Evolutionary conservation across 2,888 invertebrate species (phyloP).

Genomic region (Drosophila vallismaia): DNA sequence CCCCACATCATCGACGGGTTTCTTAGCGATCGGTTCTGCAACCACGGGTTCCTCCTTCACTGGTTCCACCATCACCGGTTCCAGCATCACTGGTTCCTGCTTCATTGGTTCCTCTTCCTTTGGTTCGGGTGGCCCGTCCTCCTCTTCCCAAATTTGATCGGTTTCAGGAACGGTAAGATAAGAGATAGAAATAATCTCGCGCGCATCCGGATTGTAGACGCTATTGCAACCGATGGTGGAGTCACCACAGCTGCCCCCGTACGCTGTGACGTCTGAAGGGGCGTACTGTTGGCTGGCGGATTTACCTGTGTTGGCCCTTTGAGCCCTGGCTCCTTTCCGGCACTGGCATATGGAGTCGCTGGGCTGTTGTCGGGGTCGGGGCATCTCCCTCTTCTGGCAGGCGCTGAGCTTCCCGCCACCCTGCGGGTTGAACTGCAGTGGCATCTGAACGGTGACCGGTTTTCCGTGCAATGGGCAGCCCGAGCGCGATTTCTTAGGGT

Average conservation of each 20-base stretch:
- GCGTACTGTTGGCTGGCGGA: slow-evolving; percentile 7
- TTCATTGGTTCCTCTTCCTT: too few species aligned
- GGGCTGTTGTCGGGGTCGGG: neutral
- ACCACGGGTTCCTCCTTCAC: too few species aligned
- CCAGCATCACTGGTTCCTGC: too few species aligned
- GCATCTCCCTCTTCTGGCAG: slow-evolving; percentile 1
- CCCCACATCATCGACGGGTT: neutral
- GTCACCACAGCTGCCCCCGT: slow-evolving; percentile 23
- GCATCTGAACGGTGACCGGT: slow-evolving; percentile 63
- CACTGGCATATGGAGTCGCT: slow-evolving; percentile 6
- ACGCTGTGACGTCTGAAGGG: neutral
- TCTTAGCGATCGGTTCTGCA: too few species aligned
- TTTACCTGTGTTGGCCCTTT: slow-evolving; percentile 24
- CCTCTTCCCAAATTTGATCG: slow-evolving; percentile 3
- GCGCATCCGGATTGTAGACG: slow-evolving; percentile 12
- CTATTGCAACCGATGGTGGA: neutral
- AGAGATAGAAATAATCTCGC: slow-evolving; percentile 36
- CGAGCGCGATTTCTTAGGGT: slow-evolving; percentile 13
- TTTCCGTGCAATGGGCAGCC: slow-evolving; percentile 27
- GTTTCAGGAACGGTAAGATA: slow-evolving; percentile 5
- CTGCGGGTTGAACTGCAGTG: slow-evolving; percentile 60
- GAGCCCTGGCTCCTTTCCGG: neutral
- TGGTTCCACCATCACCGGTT: too few species aligned
- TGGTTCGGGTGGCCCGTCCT: neutral
- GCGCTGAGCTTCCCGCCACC: slow-evolving; percentile 34